A percentile compares a stretch with the other conserved stretches of the same genome.
These are phyloP conservation scores for Helicoverpa armigera DNA, from an alignment of 1,140 invertebrate genomes.

Conservation along the genomic window DNA sequence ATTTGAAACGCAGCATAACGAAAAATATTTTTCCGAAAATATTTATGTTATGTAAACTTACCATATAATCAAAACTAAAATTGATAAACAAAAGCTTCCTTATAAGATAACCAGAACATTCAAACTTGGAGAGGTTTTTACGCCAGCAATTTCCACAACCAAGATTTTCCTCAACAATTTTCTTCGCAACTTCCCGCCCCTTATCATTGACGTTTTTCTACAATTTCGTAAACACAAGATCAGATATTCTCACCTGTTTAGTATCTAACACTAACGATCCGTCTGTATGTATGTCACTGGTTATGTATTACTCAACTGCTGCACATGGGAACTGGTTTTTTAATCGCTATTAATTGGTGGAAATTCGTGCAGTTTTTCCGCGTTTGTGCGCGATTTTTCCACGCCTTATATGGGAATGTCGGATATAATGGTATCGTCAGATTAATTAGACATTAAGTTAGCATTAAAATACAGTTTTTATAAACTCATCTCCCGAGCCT, in stretches of 20 bases:
- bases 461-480: no score
- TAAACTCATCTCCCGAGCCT: no score
- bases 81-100: no score
- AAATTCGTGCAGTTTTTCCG: conserved; percentile 19
- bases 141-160: no score
- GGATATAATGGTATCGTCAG: not conserved
- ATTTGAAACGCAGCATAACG: no score
- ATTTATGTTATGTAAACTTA: no score
- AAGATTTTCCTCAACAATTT: not conserved
- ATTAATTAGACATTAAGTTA: not conserved
- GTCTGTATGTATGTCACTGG: not conserved
- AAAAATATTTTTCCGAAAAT: no score
- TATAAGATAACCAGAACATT: no score
- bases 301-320: conserved; percentile 2
- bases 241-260: not conserved
- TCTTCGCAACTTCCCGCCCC: not conserved
- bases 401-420: not conserved
- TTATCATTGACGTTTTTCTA: not conserved
- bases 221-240: not conserved
- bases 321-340: conserved; percentile 11
- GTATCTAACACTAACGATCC: conserved; percentile 4
- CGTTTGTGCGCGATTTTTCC: conserved; percentile 6
- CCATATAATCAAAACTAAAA: no score
- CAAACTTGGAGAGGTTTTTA: no score
- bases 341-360: not conserved